Conservation (phyloP, 1,140 invertebrate genomes). For the Hyles euphorbiae region DNA sequence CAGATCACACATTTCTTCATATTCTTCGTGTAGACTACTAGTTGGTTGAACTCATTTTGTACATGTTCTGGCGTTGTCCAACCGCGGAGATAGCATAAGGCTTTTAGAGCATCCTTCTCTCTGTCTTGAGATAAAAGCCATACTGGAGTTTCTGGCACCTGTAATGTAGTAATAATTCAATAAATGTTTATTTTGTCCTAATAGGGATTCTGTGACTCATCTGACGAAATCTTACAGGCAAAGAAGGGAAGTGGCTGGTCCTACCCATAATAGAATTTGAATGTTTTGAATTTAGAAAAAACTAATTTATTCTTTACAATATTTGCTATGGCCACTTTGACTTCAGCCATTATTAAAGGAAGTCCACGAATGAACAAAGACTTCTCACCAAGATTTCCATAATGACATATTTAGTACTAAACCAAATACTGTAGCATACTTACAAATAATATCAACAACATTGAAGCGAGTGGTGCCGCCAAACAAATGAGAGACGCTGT, state of each 20-base stretch:
- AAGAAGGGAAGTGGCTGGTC: too few relatives aligned
- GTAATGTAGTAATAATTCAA: neutral
- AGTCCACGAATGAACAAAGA: too few relatives aligned
- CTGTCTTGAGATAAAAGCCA: slow-evolving; percentile 77
- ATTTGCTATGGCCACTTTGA: too few relatives aligned
- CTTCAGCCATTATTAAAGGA: too few relatives aligned
- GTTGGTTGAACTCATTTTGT: slow-evolving; percentile 65
- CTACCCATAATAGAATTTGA: too few relatives aligned
- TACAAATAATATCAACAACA: slow-evolving; percentile 32
- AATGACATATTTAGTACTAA: too few relatives aligned
- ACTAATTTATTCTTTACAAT: too few relatives aligned
- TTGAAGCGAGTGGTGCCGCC: slow-evolving; percentile 77
- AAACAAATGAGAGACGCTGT: slow-evolving; percentile 78
- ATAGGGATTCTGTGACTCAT: too few relatives aligned
- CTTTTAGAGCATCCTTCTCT: slow-evolving; percentile 69
- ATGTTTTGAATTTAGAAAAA: too few relatives aligned
- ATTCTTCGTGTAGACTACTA: slow-evolving; percentile 52
- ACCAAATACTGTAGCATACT: slow-evolving; percentile 1
- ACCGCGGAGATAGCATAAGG: slow-evolving; percentile 73
- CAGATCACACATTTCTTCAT: slow-evolving; percentile 55
- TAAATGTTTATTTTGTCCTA: neutral
- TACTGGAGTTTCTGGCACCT: slow-evolving; percentile 82
- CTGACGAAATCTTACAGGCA: too few relatives aligned
- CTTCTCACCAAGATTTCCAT: too few relatives aligned
- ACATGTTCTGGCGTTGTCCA: slow-evolving; percentile 69